A percentile compares a stretch with the other conserved stretches of the same genome.
phyloP scores from a whole-genome alignment of 2,113 vertebrate species.

The Albula glossodonta region DNA sequence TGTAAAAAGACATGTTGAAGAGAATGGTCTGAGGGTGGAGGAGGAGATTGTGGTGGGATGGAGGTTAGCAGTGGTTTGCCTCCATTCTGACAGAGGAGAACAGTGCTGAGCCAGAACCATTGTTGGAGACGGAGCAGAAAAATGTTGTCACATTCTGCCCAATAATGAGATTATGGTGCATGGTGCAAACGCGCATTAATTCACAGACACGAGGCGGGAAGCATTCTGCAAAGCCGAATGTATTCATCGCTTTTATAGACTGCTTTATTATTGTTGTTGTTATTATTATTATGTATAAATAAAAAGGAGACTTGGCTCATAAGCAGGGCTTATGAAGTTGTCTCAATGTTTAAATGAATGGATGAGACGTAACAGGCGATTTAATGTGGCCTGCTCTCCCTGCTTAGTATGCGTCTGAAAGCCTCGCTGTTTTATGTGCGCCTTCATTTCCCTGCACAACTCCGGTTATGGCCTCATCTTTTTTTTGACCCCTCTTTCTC shows the following conservation, averaged over 20 bases:
- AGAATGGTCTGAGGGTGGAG: no score
- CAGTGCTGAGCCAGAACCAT: no score
- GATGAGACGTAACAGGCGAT: neutral
- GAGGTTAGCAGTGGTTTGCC: no score
- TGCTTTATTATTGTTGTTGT: neutral
- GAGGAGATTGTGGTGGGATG: no score
- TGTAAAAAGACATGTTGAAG: no score
- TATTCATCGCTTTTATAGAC: neutral
- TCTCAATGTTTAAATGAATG: neutral
- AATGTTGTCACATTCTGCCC: neutral
- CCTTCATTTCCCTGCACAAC: neutral
- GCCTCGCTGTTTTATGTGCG: neutral
- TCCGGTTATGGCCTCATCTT: neutral
- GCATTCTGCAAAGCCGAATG: no score
- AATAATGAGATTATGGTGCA: neutral
- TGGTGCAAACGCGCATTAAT: no score
- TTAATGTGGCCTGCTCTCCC: neutral
- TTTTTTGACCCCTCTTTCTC: neutral
- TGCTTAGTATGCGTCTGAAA: conserved; percentile 13
- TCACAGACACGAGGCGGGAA: neutral
- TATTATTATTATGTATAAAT: neutral
- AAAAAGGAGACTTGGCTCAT: neutral
- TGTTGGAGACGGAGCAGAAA: no score
- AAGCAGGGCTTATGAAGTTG: neutral
- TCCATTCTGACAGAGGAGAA: no score